A percentile compares a stretch with the other conserved stretches of the same genome.
Evolutionary conservation across 2,888 invertebrate genomes (phyloP).

Genomic region (Andrena hattorfiana): DNA sequence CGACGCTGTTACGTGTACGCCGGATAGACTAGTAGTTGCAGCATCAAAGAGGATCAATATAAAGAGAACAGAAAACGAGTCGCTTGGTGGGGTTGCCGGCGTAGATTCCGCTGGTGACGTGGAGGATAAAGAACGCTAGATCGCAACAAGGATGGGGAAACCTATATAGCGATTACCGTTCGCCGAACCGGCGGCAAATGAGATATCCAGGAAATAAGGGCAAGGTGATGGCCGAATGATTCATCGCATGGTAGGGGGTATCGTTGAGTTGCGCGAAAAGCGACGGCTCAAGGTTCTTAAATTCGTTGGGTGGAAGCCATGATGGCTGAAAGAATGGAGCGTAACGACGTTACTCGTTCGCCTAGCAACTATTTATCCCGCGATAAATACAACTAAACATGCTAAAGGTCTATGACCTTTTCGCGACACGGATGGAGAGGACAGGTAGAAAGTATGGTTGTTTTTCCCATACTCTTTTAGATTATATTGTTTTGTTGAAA

Average conservation of each 20-base stretch:
- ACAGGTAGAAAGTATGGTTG: too few relatives aligned
- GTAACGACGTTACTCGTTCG: slow-evolving; percentile 12
- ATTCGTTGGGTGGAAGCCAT: background rate
- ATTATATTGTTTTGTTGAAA: too few relatives aligned
- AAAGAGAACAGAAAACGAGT: slow-evolving; percentile 9
- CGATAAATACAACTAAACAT: background rate
- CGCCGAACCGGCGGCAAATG: slow-evolving; percentile 1
- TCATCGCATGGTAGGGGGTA: slow-evolving; percentile 11
- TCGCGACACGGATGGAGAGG: too few relatives aligned
- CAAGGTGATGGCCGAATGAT: slow-evolving; percentile 23
- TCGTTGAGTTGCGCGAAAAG: background rate
- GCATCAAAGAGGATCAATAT: slow-evolving; percentile 4
- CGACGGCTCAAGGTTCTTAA: background rate
- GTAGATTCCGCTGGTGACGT: slow-evolving; percentile 25
- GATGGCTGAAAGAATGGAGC: background rate
- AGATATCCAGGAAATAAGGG: slow-evolving; percentile 28
- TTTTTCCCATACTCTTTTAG: too few relatives aligned
- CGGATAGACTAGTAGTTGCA: background rate
- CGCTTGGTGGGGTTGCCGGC: background rate
- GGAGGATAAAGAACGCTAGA: slow-evolving; percentile 3
- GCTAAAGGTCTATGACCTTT: too few relatives aligned
- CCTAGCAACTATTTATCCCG: slow-evolving; percentile 19
- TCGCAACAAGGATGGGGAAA: slow-evolving; percentile 7
- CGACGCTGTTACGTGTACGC: background rate
- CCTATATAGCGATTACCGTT: background rate